These are phyloP conservation scores for Callospermophilus lateralis DNA, from an alignment of 2,113 vertebrate species.

Conservation along the genomic window DNA sequence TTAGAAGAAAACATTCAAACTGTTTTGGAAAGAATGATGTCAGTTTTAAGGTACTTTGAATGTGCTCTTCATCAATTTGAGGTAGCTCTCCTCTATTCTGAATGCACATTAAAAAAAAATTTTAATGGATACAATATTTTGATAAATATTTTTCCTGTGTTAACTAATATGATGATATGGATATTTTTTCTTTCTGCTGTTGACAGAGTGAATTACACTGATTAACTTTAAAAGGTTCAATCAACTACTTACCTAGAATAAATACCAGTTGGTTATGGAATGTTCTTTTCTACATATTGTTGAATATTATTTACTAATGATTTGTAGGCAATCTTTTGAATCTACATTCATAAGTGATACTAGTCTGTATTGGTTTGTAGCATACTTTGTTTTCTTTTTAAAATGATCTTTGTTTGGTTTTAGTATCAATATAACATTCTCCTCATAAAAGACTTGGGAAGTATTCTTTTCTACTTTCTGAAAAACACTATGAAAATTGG, in stretches of 20 bases:
- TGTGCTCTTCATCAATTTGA: not conserved
- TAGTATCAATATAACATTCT: not conserved
- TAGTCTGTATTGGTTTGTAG: not conserved
- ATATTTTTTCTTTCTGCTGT: not conserved
- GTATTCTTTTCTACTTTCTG: not conserved
- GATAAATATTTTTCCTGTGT: not conserved
- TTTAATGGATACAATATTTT: not conserved
- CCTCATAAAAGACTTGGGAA: not conserved
- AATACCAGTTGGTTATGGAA: not conserved
- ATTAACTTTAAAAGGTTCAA: constrained; percentile 8
- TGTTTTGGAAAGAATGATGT: not conserved
- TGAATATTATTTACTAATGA: not conserved
- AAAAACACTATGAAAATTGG: not conserved
- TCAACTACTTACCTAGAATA: not conserved
- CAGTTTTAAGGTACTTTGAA: not conserved
- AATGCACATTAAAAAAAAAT: not conserved
- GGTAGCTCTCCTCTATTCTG: not conserved
- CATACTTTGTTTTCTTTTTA: not conserved
- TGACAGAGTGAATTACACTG: not conserved
- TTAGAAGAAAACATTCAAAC: not conserved
- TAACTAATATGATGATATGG: not conserved
- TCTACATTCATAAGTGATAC: not conserved
- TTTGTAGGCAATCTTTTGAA: not conserved
- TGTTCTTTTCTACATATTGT: too few species aligned
- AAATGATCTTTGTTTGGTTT: not conserved